phyloP scores from a whole-genome alignment of 2,113 vertebrate genomes.

The Erythrocercus mccallii region DNA sequence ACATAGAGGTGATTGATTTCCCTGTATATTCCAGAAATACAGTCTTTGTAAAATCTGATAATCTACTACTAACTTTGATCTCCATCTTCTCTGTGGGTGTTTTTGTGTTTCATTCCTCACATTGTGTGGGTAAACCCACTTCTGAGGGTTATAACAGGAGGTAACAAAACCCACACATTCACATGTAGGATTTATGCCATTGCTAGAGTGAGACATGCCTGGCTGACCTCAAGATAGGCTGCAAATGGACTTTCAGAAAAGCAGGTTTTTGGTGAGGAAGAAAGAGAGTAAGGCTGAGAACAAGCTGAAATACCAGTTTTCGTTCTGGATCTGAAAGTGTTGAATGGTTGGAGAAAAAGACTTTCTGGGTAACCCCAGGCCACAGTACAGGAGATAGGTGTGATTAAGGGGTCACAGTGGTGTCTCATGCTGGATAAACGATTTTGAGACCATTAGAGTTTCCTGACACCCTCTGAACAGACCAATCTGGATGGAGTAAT shows the following conservation, averaged over 20 bases:
- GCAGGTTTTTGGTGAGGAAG: background rate
- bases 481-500: background rate
- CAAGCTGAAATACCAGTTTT: background rate
- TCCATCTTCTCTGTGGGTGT: background rate
- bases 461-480: background rate
- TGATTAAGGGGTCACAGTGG: background rate
- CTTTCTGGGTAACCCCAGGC: background rate
- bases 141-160: background rate
- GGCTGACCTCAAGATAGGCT: background rate
- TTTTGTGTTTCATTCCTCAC: background rate
- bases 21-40: background rate
- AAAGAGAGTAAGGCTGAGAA: background rate
- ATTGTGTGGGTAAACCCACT: background rate
- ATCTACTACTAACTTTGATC: background rate
- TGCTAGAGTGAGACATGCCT: background rate
- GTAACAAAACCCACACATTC: background rate
- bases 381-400: rapidly evolving
- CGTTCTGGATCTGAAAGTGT: background rate
- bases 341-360: background rate
- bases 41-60: background rate
- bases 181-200: background rate
- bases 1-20: background rate
- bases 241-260: background rate
- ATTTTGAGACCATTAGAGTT: background rate
- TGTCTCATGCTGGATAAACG: background rate